Evolutionary conservation across 2,888 invertebrate species (phyloP), one percentile per base, ranked within the genome.

Genomic region (Cephus nigrinus): DNA sequence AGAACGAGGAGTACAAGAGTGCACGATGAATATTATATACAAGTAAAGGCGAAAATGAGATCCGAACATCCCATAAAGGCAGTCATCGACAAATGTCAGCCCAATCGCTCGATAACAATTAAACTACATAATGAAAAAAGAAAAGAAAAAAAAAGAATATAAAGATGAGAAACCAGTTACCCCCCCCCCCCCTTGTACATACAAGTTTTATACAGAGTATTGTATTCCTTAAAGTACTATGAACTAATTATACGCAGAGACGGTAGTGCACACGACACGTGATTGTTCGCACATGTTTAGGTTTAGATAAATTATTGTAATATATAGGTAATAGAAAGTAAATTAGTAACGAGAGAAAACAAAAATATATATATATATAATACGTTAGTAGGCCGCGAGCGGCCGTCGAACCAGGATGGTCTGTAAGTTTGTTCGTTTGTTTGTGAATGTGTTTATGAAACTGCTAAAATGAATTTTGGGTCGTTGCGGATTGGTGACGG

Each of bases 151-250:
- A 35, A 12, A 11, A 35, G 4, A 75, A 73, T 68, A 55, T 69
- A 12, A 30, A 40, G 84, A 85, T 84, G 55, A 85, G 80, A 88
- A 87, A 87, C 84, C 84, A 86, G 86, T 90, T 88, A 91, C 85
- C 88, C 35, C 87, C 90, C 55, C 90, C 85, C 88, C 35, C 87
- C 90, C 55, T 90, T 91, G 91, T 84, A 91, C 91, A 91, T 91
- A 91, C 89, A 88, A 91, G 89, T 91, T 91, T 91, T 91, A 91
- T 91, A 91, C 91, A 90, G 90, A 91, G 88, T 87, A 90, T 89
- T 89, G 89, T 90, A 90, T 86, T 89, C 89, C 90, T 90, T 88
- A 87, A 86, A 75, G 81, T 80, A 84, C 84, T 84, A 84, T 75
- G n/a, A 76, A 71, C 11, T 76, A 69, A 73, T 35, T 68, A 73